phyloP scores from a whole-genome alignment of 2,113 vertebrate species.

The Dryoscopus gambensis region DNA sequence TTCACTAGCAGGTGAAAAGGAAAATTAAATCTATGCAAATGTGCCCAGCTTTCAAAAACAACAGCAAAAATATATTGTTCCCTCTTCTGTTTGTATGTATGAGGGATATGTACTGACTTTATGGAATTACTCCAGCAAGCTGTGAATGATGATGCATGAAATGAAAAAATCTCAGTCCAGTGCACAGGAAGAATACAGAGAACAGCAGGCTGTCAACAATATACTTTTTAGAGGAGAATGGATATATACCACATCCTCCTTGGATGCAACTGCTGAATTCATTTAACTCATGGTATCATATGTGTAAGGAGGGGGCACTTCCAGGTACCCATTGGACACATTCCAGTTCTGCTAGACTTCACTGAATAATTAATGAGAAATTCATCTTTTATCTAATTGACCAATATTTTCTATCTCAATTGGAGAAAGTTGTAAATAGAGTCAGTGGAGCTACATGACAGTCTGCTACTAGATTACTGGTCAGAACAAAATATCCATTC shows the following conservation, averaged over 20 bases:
- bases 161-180: constrained; percentile 46
- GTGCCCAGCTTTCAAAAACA: neutral
- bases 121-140: constrained; percentile 44
- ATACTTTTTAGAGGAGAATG: neutral
- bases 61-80: neutral
- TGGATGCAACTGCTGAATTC: neutral
- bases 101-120: constrained; percentile 26
- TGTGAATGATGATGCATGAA: constrained; percentile 60
- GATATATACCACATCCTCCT: neutral
- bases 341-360: neutral
- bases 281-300: neutral
- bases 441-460: neutral
- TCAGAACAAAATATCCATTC: neutral
- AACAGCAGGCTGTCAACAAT: neutral
- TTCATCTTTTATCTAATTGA: neutral
- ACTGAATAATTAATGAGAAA: neutral
- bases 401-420: neutral
- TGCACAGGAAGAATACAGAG: constrained; percentile 27
- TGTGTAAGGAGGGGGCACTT: neutral
- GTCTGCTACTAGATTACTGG: neutral
- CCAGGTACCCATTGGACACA: neutral
- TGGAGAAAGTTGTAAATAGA: neutral
- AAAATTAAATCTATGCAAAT: constrained; percentile 1
- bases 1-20: neutral
- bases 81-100: constrained; percentile 1